Base-by-base conservation (phyloP, 1,140 invertebrate genomes). In the Rhopalosiphum maidis region DNA sequence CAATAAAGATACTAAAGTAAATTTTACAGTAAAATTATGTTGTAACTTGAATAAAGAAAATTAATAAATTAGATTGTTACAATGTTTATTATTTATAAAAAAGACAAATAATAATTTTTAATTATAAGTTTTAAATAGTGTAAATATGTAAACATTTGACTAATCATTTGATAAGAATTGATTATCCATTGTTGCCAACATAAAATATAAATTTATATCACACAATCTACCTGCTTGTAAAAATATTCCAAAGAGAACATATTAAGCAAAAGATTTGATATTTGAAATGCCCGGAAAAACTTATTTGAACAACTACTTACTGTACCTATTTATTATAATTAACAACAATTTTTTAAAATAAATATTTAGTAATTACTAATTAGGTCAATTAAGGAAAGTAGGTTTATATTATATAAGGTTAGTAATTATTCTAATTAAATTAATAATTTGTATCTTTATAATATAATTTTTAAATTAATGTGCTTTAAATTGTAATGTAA, bases 131-230 rank as follows among this genome's bases (percentile, higher is more conserved):
- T 77, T 6, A 77, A n/a, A 77, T 77, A 77, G 15, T 18, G 60
- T n/a, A 85, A 85, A 85, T 25, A 23, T 41, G 25, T 43, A 25
- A 23, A 43, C 41, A 85, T 15, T 41, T 4, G 0, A 77, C 21
- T 85, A 85, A 85, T 25, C 22, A 85, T 30, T 41, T 85, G 83
- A 85, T 85, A 85, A 85, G 41, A 85, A 41, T 85, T 85, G 83
- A 85, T 85, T 41, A 85, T 41, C 8, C 37, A 41, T 43, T 43
- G 83, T 43, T 30, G 83, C 83, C 83, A 85, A 85, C 82, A 85
- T 85, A 37, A 83, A 37, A 41, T 23, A 37, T 23, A 23, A 9
- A 23, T 37, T 22, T 35, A 37, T 37, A 83, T 37, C 41, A 23
- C 22, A 7, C 11, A 30, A 30, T 60, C 8, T 15, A 60, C 21